Evolutionary conservation across 2,797 vertebrate genomes (phyloP).

Genomic region (Periophthalmus magnuspinnatus): DNA sequence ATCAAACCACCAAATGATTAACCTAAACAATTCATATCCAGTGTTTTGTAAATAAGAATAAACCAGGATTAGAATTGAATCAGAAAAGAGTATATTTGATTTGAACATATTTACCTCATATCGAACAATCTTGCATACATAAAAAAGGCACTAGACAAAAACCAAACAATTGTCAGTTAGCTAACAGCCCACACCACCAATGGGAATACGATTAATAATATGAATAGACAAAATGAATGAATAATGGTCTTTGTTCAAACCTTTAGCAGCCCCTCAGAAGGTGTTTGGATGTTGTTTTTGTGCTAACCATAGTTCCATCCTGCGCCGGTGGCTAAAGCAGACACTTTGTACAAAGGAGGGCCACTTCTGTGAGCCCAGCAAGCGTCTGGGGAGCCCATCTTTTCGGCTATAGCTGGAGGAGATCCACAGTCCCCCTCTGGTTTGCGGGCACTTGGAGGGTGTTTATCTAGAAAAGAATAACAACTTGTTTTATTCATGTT

Average conservation of each 20-base stretch:
- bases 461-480: conserved; percentile 80
- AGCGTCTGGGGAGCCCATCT: conserved; percentile 69
- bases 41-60: too few relatives aligned
- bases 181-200: conserved; percentile 62
- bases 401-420: conserved; percentile 67
- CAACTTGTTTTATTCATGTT: conserved; percentile 79
- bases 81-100: too few relatives aligned
- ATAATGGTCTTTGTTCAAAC: conserved; percentile 67
- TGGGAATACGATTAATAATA: conserved; percentile 65
- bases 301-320: conserved; percentile 69
- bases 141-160: not conserved
- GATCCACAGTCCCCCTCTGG: conserved; percentile 69
- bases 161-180: conserved; percentile 32
- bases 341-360: conserved; percentile 58
- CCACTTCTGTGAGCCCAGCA: conserved; percentile 59
- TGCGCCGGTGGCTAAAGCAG: conserved; percentile 63
- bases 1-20: too few relatives aligned
- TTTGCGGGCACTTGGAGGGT: conserved; percentile 73
- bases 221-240: conserved; percentile 61
- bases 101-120: too few relatives aligned
- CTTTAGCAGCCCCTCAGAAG: conserved; percentile 39
- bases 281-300: conserved; percentile 71
- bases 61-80: too few relatives aligned
- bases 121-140: too few relatives aligned
- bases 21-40: too few relatives aligned